Evolutionary conservation across 2,888 invertebrate species (phyloP).

Genomic region (Ethmia dodecea): DNA sequence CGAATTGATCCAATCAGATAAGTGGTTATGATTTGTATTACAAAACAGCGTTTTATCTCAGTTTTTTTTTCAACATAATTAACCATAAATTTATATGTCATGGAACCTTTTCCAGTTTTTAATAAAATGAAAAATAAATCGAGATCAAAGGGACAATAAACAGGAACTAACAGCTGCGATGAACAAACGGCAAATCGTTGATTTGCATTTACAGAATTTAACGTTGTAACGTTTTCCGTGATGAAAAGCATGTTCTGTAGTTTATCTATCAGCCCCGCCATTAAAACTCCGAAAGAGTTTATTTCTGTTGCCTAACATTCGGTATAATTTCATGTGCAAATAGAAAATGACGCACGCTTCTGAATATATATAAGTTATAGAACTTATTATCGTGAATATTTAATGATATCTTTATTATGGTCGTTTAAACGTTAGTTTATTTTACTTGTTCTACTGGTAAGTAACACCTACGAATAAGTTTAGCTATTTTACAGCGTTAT

Average conservation of each 20-base stretch:
- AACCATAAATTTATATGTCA: no score
- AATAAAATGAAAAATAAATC: no score
- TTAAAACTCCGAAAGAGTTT: conserved; percentile 47
- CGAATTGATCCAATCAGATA: no score
- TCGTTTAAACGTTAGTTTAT: conserved; percentile 4
- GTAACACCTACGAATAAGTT: no score
- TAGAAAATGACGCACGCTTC: conserved; percentile 52
- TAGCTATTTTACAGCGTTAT: no score
- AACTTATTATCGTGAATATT: conserved; percentile 30
- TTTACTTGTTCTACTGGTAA: no score
- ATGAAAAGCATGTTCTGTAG: conserved; percentile 28
- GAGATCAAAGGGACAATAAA: background rate
- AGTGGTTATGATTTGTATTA: no score
- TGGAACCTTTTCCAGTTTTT: no score
- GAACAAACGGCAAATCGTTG: conserved; percentile 1
- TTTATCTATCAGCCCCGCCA: conserved; percentile 40
- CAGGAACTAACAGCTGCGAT: background rate
- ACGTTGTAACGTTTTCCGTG: conserved; percentile 5
- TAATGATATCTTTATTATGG: conserved; percentile 44
- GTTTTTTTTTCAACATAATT: no score
- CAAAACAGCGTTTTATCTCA: no score
- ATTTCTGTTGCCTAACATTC: conserved; percentile 40
- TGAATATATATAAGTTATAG: conserved; percentile 35
- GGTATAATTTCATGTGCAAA: conserved; percentile 42
- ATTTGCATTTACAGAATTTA: background rate